A percentile compares a stretch with the other conserved stretches of the same genome.
phyloP scores from a whole-genome alignment of 64 coral and sea anemone genomes.

The Stichodactyla mertensii region DNA sequence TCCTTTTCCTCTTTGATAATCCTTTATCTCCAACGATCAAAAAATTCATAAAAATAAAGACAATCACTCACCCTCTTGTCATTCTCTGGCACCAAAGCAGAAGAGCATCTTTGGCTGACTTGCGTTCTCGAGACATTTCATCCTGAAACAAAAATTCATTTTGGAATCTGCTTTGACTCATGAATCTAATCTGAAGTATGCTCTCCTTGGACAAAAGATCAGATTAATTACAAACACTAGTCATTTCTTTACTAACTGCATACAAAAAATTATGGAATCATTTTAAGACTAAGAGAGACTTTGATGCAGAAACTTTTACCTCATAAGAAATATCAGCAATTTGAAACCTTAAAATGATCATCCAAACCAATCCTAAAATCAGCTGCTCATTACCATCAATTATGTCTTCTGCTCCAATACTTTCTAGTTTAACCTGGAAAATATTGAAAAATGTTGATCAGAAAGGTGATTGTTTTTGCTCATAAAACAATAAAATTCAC shows the following conservation, averaged over 20 bases:
- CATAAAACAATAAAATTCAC: too few species aligned
- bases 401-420: conserved; percentile 92
- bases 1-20: neutral
- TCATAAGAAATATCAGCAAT: conserved; percentile 93
- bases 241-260: too few species aligned
- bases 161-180: too few species aligned
- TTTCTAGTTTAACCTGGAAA: conserved; percentile 79
- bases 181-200: too few species aligned
- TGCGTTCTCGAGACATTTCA: conserved; percentile 87
- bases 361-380: conserved; percentile 89
- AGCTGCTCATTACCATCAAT: conserved; percentile 92
- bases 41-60: neutral
- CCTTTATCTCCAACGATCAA: neutral
- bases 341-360: conserved; percentile 90
- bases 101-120: conserved; percentile 93
- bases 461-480: neutral
- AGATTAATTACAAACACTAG: too few species aligned
- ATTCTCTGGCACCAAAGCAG: conserved; percentile 98
- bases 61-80: conserved; percentile 72
- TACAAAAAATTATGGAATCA: too few species aligned
- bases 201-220: too few species aligned
- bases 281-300: neutral
- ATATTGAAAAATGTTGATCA: neutral
- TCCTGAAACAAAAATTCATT: conserved; percentile 47
- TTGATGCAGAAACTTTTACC: conserved; percentile 18